phyloP scores from a whole-genome alignment of 2,113 vertebrate species.

The Calcarius ornatus region DNA sequence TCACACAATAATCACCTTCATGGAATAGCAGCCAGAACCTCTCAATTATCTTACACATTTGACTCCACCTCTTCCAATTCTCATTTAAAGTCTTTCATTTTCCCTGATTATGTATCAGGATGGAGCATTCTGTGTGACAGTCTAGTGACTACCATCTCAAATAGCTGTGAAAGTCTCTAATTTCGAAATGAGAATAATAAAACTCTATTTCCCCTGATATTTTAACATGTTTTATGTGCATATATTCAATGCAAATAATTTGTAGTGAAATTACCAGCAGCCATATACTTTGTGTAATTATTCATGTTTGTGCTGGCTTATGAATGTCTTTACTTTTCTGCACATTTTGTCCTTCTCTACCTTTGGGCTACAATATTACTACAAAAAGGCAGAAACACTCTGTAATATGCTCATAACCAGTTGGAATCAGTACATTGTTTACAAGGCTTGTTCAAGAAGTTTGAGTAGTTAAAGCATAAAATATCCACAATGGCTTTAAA shows the following conservation, averaged over 20 bases:
- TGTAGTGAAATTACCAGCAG: background rate
- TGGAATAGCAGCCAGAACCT: background rate
- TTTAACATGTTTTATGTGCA: background rate
- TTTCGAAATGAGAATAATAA: background rate
- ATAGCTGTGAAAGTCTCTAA: background rate
- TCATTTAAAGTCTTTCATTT: background rate
- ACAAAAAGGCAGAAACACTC: background rate
- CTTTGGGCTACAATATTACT: background rate
- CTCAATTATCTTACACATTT: background rate
- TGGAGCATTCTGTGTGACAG: background rate
- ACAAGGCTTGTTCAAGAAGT: background rate
- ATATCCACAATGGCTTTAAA: background rate
- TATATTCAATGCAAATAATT: background rate
- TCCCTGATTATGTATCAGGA: background rate
- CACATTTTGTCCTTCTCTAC: background rate
- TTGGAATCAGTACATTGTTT: background rate
- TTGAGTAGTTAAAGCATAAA: background rate
- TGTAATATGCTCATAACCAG: background rate
- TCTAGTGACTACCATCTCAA: background rate
- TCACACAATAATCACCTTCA: background rate
- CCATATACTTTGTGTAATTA: rapidly evolving
- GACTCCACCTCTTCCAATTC: background rate
- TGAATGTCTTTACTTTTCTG: background rate
- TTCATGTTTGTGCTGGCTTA: background rate
- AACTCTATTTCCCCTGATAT: background rate